phyloP scores from a whole-genome alignment of 2,113 vertebrate genomes.

The Cheilinus undulatus region DNA sequence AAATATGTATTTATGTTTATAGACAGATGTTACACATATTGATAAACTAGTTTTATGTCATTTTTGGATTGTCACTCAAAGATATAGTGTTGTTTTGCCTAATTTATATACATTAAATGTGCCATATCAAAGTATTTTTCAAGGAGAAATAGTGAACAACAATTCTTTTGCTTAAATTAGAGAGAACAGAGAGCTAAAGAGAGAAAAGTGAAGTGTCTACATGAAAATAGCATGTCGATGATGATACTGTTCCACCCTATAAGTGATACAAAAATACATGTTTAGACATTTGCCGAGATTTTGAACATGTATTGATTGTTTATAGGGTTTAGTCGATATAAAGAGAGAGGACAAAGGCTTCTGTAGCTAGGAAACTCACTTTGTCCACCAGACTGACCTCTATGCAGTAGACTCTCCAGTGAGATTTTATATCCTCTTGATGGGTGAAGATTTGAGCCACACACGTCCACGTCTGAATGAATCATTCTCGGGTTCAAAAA shows the following conservation, averaged over 20 bases:
- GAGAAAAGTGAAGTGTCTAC: constrained; percentile 2
- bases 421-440: constrained; percentile 74
- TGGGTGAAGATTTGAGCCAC: constrained; percentile 67
- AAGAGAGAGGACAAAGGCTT: constrained; percentile 56
- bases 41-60: constrained; percentile 61
- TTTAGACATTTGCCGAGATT: constrained; percentile 9
- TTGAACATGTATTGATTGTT: constrained; percentile 41
- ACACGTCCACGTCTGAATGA: constrained; percentile 46
- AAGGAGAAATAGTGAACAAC: constrained; percentile 49
- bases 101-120: constrained; percentile 76
- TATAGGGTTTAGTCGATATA: constrained; percentile 28
- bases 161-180: constrained; percentile 48
- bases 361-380: constrained; percentile 63
- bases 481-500: constrained; percentile 46
- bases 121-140: constrained; percentile 79
- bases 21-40: constrained; percentile 67
- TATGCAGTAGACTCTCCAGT: constrained; percentile 79
- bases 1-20: constrained; percentile 76
- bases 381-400: constrained; percentile 71
- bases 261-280: constrained; percentile 34
- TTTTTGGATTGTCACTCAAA: constrained; percentile 61
- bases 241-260: constrained; percentile 23
- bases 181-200: constrained; percentile 44
- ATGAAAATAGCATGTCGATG: constrained; percentile 2
- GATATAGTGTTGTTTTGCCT: constrained; percentile 72